Evolutionary conservation across 2,797 vertebrate species (phyloP).

Genomic region (Typhlichthys eigenmanni): DNA sequence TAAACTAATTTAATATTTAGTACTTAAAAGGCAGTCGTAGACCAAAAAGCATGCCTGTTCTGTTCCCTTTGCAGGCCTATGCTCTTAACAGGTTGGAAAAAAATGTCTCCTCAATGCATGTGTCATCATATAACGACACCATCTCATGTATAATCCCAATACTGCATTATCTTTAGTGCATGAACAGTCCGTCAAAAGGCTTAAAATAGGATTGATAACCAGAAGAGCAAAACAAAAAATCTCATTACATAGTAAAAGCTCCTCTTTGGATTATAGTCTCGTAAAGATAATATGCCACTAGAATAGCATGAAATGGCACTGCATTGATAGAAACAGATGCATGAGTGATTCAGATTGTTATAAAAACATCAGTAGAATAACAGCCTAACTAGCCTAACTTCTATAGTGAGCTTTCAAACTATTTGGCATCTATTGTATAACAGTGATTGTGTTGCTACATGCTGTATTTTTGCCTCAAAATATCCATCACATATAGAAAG

Average conservation of each 20-base stretch:
- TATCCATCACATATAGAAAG: constrained; percentile 24
- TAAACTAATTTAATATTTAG: too few relatives aligned
- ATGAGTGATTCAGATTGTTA: constrained; percentile 16
- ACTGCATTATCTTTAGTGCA: constrained; percentile 69
- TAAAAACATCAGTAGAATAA: too few relatives aligned
- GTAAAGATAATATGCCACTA: constrained; percentile 65
- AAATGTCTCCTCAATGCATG: constrained; percentile 38
- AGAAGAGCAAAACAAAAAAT: constrained; percentile 52
- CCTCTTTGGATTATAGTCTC: constrained; percentile 59
- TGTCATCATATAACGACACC: constrained; percentile 62
- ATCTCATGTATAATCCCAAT: constrained; percentile 68
- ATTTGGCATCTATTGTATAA: constrained; percentile 6
- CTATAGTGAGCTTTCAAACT: constrained; percentile 6
- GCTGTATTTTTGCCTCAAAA: not conserved
- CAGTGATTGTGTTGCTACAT: constrained; percentile 23
- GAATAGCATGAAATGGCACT: constrained; percentile 42
- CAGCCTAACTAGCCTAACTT: not conserved
- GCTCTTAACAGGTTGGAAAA: too few relatives aligned
- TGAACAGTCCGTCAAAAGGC: constrained; percentile 66
- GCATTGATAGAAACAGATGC: constrained; percentile 46
- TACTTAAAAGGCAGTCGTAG: too few relatives aligned
- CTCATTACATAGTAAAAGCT: constrained; percentile 69
- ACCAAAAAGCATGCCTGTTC: too few relatives aligned
- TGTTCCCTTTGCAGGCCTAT: too few relatives aligned
- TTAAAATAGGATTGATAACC: constrained; percentile 52